Conservation (phyloP, 2,113 vertebrate genomes). For the Sphyrna mokarran region DNA sequence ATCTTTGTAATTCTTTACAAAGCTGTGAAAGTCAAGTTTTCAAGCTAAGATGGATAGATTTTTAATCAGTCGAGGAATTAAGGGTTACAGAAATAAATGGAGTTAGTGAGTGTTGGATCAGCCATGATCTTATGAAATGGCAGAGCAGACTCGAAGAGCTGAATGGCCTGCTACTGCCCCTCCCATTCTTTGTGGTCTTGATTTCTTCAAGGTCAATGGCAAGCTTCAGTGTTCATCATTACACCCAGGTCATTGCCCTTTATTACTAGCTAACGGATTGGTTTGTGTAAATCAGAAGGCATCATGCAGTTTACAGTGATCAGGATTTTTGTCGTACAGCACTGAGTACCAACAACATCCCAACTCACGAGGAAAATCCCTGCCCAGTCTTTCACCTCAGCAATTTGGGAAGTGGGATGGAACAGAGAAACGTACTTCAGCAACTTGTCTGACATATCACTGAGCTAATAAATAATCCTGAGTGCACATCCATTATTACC, state of each 20-base stretch:
- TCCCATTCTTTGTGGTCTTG: no score
- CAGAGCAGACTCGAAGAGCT: no score
- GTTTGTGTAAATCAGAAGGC: neutral
- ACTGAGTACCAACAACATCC: neutral
- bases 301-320: neutral
- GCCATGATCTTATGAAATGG: no score
- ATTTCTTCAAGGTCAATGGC: neutral
- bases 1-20: no score
- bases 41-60: no score
- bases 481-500: neutral
- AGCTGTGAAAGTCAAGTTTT: no score
- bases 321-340: neutral
- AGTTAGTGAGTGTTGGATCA: no score
- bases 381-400: neutral
- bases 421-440: neutral
- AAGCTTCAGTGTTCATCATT: neutral
- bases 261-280: neutral
- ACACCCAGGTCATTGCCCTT: neutral
- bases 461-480: neutral
- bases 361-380: neutral
- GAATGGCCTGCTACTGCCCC: no score
- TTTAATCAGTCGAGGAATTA: no score
- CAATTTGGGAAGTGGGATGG: neutral
- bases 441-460: neutral
- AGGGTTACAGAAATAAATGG: no score